Evolutionary conservation across 1,140 invertebrate genomes (phyloP).

Genomic region (Andricus grossulariae): DNA sequence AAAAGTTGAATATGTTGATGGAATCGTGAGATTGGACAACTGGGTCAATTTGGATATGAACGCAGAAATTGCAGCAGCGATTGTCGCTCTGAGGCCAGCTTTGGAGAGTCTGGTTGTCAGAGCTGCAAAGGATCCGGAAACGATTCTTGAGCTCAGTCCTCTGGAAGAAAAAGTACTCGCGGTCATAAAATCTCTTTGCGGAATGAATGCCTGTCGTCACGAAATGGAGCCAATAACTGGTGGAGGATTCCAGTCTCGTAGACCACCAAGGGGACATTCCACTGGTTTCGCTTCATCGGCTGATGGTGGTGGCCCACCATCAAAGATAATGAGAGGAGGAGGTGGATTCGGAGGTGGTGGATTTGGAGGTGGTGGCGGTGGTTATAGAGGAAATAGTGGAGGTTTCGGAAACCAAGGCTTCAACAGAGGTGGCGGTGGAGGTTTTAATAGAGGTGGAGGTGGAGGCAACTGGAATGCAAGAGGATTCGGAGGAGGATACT

Average conservation of each 20-base stretch:
- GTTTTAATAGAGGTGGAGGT: not conserved
- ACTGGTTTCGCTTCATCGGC: slow-evolving; percentile 40
- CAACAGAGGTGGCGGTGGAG: not conserved
- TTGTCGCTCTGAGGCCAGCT: slow-evolving; percentile 91
- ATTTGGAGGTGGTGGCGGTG: slow-evolving; percentile 31
- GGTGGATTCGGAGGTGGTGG: slow-evolving; percentile 35
- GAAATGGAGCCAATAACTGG: slow-evolving; percentile 78
- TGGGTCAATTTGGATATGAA: slow-evolving; percentile 95
- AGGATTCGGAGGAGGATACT: slow-evolving; percentile 41
- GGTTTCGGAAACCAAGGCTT: slow-evolving; percentile 7
- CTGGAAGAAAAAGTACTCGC: slow-evolving; percentile 79
- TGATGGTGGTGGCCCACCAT: slow-evolving; percentile 18
- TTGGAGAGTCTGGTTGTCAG: slow-evolving; percentile 90
- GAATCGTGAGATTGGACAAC: slow-evolving; percentile 87
- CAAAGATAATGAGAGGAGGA: slow-evolving; percentile 55
- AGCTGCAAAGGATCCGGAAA: slow-evolving; percentile 83
- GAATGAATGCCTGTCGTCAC: slow-evolving; percentile 83
- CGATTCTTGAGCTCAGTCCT: slow-evolving; percentile 77
- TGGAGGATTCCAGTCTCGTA: slow-evolving; percentile 69
- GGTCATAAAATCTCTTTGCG: slow-evolving; percentile 82
- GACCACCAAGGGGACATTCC: slow-evolving; percentile 69
- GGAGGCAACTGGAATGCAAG: slow-evolving; percentile 33
- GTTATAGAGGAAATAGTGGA: slow-evolving; percentile 15
- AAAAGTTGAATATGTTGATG: slow-evolving; percentile 88
- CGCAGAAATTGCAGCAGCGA: slow-evolving; percentile 84